Evolutionary conservation across 64 coral and sea anemone genomes (phyloP), one percentile per base, ranked within the genome.

Genomic region (Pocillopora verrucosa): DNA sequence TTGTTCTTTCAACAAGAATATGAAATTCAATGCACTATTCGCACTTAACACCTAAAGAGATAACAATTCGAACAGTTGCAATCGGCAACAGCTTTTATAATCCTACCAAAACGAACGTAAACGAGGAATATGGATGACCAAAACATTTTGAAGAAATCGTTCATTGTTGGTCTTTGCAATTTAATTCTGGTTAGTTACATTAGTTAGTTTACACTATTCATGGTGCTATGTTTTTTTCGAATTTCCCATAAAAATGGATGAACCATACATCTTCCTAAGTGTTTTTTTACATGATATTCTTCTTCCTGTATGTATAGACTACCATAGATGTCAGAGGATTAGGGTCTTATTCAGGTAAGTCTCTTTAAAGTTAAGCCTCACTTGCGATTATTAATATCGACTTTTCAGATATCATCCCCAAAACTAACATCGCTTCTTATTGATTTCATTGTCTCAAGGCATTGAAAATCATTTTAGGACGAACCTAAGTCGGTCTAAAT

Each of bases 21-120:
- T 26, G 67, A 24, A 26, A 70, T 5, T 70, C 10, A 7, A 10
- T 70, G 67, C 2, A 85, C 19, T 72, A 13, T 51, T 56, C 63
- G 3, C 11, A 37, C 20, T 67, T 72, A 13, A 17, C n/a, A 37
- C 22, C 26, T 72, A 13, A 13, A 9, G 56, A 36, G 63, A 45
- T 24, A 72, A 85, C 56, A 17, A 85, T 72, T 85, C 26, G 24
- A 65, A 85, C 82, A 85, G 61, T 72, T 68, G 65, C 56, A 15
- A 30, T 24, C 3, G 19, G 10, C 1, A 70, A 72, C 22, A 17
- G n/a, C 56, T 72, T 10, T 16, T 65, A 19, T 16, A 17, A 64
- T 16, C 63, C 17, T 84, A 37, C 15, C 20, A 68, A 69, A 67
- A 20, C 63, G 36, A 34, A 20, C 34, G 26, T 34, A 76, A 36